Conservation (phyloP, 2,888 invertebrate genomes). For the Amblyjoppa fuscipennis region DNA sequence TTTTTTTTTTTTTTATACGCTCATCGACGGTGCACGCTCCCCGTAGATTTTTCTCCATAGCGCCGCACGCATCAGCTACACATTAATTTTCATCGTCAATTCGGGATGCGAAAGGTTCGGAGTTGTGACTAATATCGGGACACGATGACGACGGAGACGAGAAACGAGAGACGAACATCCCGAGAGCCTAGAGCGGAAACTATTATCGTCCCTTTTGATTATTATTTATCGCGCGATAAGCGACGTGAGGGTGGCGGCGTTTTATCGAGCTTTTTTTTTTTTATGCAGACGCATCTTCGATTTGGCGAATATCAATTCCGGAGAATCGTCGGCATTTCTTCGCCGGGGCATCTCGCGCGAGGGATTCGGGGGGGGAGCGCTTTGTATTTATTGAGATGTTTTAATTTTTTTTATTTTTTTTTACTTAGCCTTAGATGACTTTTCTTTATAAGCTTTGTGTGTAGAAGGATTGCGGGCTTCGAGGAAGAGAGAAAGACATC, state of each 20-base stretch:
- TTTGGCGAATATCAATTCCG: neutral
- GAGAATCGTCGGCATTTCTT: neutral
- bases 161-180: constrained; percentile 24
- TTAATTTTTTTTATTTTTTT: neutral
- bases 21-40: constrained; percentile 29
- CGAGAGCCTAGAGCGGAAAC: constrained; percentile 27
- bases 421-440: neutral
- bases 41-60: constrained; percentile 21
- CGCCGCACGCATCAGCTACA: constrained; percentile 15
- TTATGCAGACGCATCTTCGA: neutral
- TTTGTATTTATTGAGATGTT: neutral
- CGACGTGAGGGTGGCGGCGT: constrained; percentile 4
- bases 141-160: constrained; percentile 7
- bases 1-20: neutral
- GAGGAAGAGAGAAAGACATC: neutral
- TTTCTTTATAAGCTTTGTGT: neutral
- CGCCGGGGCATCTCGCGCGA: neutral
- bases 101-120: neutral
- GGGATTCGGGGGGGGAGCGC: neutral
- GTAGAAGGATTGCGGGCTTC: neutral
- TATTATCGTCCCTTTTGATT: constrained; percentile 48
- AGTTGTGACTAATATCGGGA: neutral
- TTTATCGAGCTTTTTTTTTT: neutral
- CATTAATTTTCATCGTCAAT: constrained; percentile 15
- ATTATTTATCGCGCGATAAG: constrained; percentile 61